Conservation (phyloP, 2,113 vertebrate genomes). For the Rhinolophus sinicus region DNA sequence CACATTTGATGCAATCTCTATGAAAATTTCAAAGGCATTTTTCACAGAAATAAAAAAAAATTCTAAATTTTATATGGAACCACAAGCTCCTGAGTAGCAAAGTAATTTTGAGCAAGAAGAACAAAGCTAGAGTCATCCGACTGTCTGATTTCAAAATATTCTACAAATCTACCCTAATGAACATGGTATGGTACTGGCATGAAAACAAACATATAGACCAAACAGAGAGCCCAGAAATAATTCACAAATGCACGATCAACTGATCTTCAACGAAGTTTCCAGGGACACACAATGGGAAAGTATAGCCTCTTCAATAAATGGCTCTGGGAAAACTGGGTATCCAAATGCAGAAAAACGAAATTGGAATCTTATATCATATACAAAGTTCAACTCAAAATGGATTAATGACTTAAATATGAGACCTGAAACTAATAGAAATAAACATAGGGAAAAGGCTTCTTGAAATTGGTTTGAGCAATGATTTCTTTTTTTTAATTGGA, state of each 20-base stretch:
- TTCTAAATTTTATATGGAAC: background rate
- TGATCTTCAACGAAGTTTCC: background rate
- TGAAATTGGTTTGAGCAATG: background rate
- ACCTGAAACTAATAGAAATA: background rate
- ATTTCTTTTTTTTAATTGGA: background rate
- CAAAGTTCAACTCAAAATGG: background rate
- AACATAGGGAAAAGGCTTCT: background rate
- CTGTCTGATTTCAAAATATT: background rate
- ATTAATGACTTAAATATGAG: background rate
- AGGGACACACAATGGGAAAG: background rate
- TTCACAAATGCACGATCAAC: background rate
- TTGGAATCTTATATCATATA: background rate
- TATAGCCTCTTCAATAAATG: background rate
- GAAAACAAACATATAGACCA: background rate
- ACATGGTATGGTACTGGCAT: background rate
- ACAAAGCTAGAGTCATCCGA: background rate
- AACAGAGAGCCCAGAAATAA: background rate
- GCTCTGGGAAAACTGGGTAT: background rate
- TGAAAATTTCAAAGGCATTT: background rate
- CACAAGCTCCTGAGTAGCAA: background rate
- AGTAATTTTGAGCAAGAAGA: background rate
- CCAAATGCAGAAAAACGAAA: background rate
- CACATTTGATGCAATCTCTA: background rate
- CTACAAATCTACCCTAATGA: background rate
- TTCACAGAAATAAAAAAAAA: background rate